Evolutionary conservation across 2,113 vertebrate species (phyloP).

Genomic region (Toxotes jaculatrix): DNA sequence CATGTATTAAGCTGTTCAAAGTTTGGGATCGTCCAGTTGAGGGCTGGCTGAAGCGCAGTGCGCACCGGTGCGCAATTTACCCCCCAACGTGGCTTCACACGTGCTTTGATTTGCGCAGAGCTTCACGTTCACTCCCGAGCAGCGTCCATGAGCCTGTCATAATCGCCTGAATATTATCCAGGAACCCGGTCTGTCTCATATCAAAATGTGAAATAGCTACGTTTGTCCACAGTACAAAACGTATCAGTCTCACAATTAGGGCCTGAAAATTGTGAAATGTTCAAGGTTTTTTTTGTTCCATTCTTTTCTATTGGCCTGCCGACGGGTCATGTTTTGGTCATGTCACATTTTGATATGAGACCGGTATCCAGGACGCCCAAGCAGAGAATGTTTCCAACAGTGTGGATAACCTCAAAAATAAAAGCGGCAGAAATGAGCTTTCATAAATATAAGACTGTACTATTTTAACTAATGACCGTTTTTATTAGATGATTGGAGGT

Average conservation of each 20-base stretch:
- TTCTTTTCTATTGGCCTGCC: too few species aligned
- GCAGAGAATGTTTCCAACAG: not conserved
- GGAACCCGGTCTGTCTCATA: not conserved
- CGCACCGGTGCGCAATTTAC: constrained; percentile 57
- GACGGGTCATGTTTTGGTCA: too few species aligned
- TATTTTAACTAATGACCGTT: not conserved
- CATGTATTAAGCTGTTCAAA: not conserved
- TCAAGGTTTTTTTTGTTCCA: too few species aligned
- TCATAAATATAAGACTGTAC: not conserved
- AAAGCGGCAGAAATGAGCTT: not conserved
- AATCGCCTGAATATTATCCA: constrained; percentile 39
- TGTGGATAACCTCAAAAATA: not conserved
- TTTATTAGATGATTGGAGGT: not conserved
- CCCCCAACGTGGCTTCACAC: constrained; percentile 52
- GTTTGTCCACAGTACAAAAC: too few species aligned
- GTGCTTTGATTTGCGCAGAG: constrained; percentile 45
- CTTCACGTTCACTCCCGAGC: not conserved
- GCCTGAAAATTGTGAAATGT: too few species aligned
- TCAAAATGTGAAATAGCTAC: too few species aligned
- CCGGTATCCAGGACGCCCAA: too few species aligned
- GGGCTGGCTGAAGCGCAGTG: not conserved
- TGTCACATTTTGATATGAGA: too few species aligned
- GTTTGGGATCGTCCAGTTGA: not conserved
- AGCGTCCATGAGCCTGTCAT: not conserved
- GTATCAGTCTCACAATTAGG: too few species aligned